Conservation (phyloP, 2,797 vertebrate genomes). For the Chanos chanos region DNA sequence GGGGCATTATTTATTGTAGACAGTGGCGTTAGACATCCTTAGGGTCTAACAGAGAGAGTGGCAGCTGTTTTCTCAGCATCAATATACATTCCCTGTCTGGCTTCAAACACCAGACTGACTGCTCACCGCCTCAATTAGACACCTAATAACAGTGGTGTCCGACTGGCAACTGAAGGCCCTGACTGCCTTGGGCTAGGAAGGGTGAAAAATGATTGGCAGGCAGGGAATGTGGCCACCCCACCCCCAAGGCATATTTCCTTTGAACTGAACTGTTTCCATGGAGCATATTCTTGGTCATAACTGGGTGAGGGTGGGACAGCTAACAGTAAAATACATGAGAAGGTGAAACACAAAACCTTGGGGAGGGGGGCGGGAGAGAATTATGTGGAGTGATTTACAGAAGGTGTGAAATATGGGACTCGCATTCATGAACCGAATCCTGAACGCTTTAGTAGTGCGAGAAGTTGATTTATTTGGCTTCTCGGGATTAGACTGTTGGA, state of each 20-base stretch:
- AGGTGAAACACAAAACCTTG: too few species aligned
- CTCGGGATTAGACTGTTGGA: too few species aligned
- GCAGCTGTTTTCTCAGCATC: constrained; percentile 33
- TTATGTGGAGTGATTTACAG: too few species aligned
- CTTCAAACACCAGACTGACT: constrained; percentile 37
- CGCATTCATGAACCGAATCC: too few species aligned
- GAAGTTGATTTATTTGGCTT: too few species aligned
- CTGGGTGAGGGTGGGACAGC: not conserved
- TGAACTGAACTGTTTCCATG: constrained; percentile 50
- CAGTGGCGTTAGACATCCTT: constrained; percentile 35
- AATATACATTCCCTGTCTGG: constrained; percentile 14
- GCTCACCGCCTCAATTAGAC: constrained; percentile 32
- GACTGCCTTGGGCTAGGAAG: constrained; percentile 35
- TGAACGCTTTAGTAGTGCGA: too few species aligned
- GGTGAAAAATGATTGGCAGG: constrained; percentile 37
- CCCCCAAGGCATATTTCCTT: constrained; percentile 54
- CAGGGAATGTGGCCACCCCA: constrained; percentile 41
- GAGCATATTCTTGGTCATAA: constrained; percentile 1
- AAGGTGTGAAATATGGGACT: too few species aligned
- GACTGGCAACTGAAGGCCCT: constrained; percentile 46
- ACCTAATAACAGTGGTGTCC: constrained; percentile 39
- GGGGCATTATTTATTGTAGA: constrained; percentile 20
- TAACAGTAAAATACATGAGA: not conserved
- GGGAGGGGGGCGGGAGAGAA: too few species aligned
- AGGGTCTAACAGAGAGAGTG: constrained; percentile 14